Percentiles rank a stretch among this genome's conserved stretches.
phyloP scores from a whole-genome alignment of 2,113 vertebrate genomes.

The Osmerus mordax region DNA sequence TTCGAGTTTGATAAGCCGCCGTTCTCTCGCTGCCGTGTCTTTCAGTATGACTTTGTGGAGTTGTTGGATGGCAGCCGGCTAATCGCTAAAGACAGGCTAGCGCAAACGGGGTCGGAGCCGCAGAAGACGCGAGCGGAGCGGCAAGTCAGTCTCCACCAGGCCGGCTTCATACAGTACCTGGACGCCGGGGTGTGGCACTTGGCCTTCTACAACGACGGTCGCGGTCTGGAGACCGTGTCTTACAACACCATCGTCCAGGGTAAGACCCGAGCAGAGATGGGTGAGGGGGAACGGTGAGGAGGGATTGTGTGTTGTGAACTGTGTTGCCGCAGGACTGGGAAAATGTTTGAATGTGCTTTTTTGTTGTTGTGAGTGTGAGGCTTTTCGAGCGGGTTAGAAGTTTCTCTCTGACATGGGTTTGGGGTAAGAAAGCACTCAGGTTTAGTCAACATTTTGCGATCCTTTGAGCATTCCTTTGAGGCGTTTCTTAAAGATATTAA shows the following conservation, averaged over 20 bases:
- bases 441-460: constrained; percentile 51
- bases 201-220: constrained; percentile 97
- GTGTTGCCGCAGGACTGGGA: constrained; percentile 41
- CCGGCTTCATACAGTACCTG: constrained; percentile 96
- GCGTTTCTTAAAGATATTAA: constrained; percentile 54
- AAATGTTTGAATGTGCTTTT: constrained; percentile 22
- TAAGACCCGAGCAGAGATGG: constrained; percentile 59
- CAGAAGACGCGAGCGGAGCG: constrained; percentile 72
- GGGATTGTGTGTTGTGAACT: constrained; percentile 8
- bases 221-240: constrained; percentile 86
- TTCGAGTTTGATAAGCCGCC: background rate
- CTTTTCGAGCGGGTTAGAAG: no score
- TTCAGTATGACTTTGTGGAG: constrained; percentile 97
- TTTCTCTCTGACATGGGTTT: constrained; percentile 36
- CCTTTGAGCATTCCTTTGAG: constrained; percentile 58
- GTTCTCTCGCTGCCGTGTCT: constrained; percentile 19
- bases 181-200: constrained; percentile 96
- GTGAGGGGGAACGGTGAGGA: background rate
- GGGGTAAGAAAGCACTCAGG: constrained; percentile 50
- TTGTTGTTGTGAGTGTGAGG: no score
- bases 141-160: constrained; percentile 86
- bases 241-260: constrained; percentile 95
- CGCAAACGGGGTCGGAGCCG: constrained; percentile 73
- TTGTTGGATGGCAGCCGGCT: constrained; percentile 93
- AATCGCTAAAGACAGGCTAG: constrained; percentile 88